phyloP scores from a whole-genome alignment of 1,140 invertebrate species.

The Nephila pilipes region DNA sequence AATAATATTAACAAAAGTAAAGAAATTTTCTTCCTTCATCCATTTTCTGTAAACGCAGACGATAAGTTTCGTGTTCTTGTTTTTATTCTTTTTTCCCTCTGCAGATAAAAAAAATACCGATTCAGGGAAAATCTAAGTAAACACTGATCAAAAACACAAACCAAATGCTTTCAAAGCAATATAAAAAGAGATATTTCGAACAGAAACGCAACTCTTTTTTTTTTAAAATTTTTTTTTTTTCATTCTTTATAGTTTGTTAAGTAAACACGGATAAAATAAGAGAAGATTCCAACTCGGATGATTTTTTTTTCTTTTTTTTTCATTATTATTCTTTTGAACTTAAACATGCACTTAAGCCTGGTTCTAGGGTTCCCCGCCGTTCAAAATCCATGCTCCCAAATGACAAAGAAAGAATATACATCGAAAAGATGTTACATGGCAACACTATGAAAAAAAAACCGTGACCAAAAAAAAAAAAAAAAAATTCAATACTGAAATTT shows the following conservation, averaged over 20 bases:
- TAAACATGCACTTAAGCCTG: constrained; percentile 59
- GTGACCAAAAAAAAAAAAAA: not conserved
- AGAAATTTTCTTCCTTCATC: constrained; percentile 35
- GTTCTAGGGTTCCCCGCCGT: not conserved
- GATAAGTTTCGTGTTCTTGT: constrained; percentile 3
- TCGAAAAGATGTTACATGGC: constrained; percentile 42
- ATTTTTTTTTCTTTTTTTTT: not conserved
- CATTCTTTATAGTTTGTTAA: constrained; percentile 21
- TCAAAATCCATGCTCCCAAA: not conserved
- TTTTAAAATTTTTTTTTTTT: not conserved
- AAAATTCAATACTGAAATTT: constrained; percentile 13
- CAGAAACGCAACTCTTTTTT: constrained; percentile 11
- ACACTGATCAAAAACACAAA: constrained; percentile 62
- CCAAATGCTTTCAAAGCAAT: constrained; percentile 54
- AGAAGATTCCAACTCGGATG: not conserved
- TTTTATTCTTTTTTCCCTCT: constrained; percentile 36
- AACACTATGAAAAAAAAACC: not conserved
- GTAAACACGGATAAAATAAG: constrained; percentile 21
- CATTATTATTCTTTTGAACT: not conserved
- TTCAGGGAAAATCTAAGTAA: constrained; percentile 62
- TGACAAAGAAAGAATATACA: not conserved
- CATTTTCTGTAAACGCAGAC: constrained; percentile 47
- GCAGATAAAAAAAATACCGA: not conserved
- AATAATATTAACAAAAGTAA: constrained; percentile 24
- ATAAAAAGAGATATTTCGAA: constrained; percentile 41